Conservation (phyloP, 2,888 invertebrate genomes). For the Osmoderma eremita region DNA sequence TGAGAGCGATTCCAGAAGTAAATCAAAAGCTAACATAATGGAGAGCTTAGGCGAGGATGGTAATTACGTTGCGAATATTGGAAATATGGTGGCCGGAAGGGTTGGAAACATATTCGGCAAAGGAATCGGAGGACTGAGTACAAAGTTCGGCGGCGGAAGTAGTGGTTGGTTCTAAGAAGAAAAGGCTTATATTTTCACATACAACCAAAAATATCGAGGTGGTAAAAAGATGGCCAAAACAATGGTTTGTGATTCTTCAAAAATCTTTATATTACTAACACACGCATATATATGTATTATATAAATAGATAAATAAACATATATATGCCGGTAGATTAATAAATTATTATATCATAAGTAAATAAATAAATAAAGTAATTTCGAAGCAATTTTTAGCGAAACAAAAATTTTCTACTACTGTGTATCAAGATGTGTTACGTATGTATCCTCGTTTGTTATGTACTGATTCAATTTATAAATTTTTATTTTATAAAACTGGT, state of each 20-base stretch:
- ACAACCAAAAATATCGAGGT: constrained; percentile 26
- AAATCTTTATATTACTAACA: background rate
- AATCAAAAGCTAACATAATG: constrained; percentile 70
- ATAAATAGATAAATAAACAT: constrained; percentile 2
- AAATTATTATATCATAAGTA: constrained; percentile 24
- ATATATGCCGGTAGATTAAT: constrained; percentile 12
- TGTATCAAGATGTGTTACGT: constrained; percentile 35
- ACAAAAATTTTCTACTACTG: constrained; percentile 51
- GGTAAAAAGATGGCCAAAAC: constrained; percentile 21
- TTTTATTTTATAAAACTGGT: background rate
- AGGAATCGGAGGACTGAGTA: constrained; percentile 89
- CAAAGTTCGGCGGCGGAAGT: constrained; percentile 85
- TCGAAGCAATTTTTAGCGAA: constrained; percentile 51
- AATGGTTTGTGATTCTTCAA: constrained; percentile 37
- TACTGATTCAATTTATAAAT: constrained; percentile 4
- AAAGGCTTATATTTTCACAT: constrained; percentile 41
- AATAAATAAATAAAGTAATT: constrained; percentile 47
- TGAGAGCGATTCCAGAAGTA: constrained; percentile 69
- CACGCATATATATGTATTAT: background rate
- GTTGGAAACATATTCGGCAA: constrained; percentile 91
- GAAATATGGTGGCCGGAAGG: constrained; percentile 86
- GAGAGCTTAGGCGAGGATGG: constrained; percentile 76
- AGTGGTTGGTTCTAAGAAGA: constrained; percentile 82
- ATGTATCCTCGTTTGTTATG: constrained; percentile 7
- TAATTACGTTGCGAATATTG: constrained; percentile 80